Conservation (phyloP, 53 echinoderm and acorn worm species). For the Patiria pectinifera region DNA sequence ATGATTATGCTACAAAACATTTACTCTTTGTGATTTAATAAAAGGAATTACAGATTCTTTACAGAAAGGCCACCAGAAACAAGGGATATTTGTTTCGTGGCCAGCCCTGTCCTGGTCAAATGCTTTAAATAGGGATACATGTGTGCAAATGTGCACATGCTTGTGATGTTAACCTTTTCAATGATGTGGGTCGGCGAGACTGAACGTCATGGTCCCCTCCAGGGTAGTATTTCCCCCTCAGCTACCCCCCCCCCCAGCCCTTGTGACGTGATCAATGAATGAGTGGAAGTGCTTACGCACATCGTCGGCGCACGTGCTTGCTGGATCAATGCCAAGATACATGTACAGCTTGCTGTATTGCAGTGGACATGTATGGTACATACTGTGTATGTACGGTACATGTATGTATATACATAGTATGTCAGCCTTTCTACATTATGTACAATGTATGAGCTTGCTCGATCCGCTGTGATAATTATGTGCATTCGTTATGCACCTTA, state of each 20-base stretch:
- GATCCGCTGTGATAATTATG: too few relatives aligned
- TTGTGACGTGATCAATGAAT: slow-evolving; percentile 16
- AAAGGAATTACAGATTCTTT: neutral
- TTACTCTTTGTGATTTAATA: neutral
- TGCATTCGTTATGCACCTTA: too few relatives aligned
- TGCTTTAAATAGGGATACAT: neutral
- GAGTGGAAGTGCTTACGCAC: neutral
- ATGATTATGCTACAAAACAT: too few relatives aligned
- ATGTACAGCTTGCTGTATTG: neutral
- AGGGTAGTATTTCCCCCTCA: neutral
- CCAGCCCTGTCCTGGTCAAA: neutral
- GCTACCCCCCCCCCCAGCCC: neutral
- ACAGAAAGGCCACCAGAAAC: neutral
- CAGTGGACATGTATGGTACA: neutral
- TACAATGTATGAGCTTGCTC: too few relatives aligned
- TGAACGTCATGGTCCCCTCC: neutral
- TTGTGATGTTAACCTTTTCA: neutral
- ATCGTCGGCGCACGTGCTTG: neutral
- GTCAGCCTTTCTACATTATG: too few relatives aligned
- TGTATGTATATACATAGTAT: neutral
- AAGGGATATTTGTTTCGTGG: neutral
- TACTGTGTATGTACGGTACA: too few relatives aligned
- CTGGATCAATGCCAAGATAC: neutral
- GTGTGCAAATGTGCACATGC: neutral
- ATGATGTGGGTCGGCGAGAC: neutral